These are phyloP conservation scores for Labroides dimidiatus DNA, from an alignment of 2,797 vertebrate species.

Conservation along the genomic window DNA sequence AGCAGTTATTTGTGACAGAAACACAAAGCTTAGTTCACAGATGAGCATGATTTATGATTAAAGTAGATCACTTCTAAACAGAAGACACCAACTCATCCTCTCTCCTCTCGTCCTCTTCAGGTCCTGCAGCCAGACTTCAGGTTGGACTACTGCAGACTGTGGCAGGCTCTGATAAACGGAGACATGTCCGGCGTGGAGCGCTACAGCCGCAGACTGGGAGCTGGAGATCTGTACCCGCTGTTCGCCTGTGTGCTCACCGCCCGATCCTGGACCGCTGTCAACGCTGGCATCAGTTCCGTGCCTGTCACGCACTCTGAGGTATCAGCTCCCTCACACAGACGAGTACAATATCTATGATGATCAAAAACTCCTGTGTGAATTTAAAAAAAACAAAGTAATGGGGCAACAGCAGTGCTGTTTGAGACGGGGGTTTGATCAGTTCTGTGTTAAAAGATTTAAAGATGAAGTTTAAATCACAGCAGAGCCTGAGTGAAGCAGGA, in stretches of 20 bases:
- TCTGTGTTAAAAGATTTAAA: too few relatives aligned
- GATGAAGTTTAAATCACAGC: background rate
- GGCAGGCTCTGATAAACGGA: slow-evolving; percentile 92
- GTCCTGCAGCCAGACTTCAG: slow-evolving; percentile 90
- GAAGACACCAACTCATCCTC: background rate
- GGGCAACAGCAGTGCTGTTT: too few relatives aligned
- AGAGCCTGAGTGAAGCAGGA: background rate
- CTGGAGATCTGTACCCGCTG: slow-evolving; percentile 92
- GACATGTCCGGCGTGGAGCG: slow-evolving; percentile 90
- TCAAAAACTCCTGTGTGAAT: too few relatives aligned
- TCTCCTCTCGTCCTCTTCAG: slow-evolving; percentile 64
- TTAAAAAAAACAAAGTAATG: too few relatives aligned
- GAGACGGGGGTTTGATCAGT: too few relatives aligned
- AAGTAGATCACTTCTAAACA: background rate
- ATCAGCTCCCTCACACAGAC: slow-evolving; percentile 10
- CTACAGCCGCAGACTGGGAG: slow-evolving; percentile 90
- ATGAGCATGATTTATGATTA: background rate
- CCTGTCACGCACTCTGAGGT: slow-evolving; percentile 90
- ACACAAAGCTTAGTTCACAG: background rate
- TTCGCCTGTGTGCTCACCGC: slow-evolving; percentile 95
- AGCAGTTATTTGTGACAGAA: too few relatives aligned
- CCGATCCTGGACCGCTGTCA: slow-evolving; percentile 93
- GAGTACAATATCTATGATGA: background rate
- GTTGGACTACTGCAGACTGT: slow-evolving; percentile 93
- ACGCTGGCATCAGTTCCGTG: slow-evolving; percentile 87